Conservation (phyloP, 2,113 vertebrate species). For the Urocynchramus pylzowi region DNA sequence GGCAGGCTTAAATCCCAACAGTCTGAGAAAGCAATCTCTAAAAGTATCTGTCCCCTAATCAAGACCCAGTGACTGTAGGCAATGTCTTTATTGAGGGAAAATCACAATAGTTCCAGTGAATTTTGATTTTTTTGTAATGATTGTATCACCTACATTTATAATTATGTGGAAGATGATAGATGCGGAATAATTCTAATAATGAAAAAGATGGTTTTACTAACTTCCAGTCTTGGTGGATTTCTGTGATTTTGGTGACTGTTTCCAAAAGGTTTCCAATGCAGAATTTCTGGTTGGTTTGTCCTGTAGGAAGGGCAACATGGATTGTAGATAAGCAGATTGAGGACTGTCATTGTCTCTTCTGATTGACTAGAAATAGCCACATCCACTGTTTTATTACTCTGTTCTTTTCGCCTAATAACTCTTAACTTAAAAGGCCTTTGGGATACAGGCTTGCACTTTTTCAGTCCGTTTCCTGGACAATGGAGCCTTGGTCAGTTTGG, state of each 20-base stretch:
- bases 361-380: background rate
- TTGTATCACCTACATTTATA: background rate
- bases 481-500: background rate
- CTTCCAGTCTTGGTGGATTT: background rate
- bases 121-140: background rate
- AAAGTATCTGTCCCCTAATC: background rate
- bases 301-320: background rate
- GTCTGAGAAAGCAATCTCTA: background rate
- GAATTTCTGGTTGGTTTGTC: background rate
- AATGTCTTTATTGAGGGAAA: background rate
- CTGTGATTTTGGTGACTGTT: background rate
- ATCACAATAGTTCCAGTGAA: background rate
- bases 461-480: background rate
- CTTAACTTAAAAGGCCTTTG: background rate
- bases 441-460: background rate
- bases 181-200: background rate
- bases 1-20: background rate
- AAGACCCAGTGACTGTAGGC: background rate
- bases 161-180: background rate
- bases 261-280: background rate
- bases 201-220: background rate
- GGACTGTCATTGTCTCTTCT: background rate
- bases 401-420: background rate
- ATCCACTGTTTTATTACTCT: background rate
- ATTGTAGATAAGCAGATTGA: background rate